phyloP scores from a whole-genome alignment of 2,113 vertebrate genomes.

The Willisornis vidua region DNA sequence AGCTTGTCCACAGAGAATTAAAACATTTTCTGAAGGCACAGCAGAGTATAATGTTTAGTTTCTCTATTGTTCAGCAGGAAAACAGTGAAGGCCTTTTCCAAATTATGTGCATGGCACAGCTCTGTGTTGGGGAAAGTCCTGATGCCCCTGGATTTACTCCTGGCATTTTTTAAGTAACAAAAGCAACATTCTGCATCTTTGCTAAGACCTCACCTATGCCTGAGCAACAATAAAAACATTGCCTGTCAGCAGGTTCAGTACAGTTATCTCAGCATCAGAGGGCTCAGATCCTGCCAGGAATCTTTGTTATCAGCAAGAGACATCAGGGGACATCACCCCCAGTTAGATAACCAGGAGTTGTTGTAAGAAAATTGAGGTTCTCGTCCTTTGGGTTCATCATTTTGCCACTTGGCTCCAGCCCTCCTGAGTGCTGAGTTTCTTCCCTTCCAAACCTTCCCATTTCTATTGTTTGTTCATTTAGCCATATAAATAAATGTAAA shows the following conservation, averaged over 20 bases:
- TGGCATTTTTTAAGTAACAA: neutral
- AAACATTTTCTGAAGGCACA: neutral
- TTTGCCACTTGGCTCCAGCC: neutral
- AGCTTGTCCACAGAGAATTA: neutral
- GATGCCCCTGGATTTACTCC: neutral
- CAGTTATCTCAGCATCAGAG: neutral
- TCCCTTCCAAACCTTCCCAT: neutral
- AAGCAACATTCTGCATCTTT: neutral
- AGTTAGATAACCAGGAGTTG: neutral
- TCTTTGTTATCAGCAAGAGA: neutral
- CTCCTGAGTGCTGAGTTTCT: neutral
- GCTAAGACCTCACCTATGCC: neutral
- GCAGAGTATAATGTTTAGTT: neutral
- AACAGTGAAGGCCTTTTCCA: neutral
- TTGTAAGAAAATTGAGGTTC: neutral
- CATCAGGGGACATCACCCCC: neutral
- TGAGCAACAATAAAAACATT: neutral
- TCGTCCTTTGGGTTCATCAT: neutral
- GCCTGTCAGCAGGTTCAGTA: constrained; percentile 1
- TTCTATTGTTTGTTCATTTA: neutral
- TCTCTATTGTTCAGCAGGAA: neutral
- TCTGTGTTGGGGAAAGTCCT: neutral
- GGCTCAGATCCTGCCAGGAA: neutral
- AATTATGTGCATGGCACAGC: neutral
- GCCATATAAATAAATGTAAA: neutral